Conservation (phyloP, 2,113 vertebrate genomes). For the Tichodroma muraria region DNA sequence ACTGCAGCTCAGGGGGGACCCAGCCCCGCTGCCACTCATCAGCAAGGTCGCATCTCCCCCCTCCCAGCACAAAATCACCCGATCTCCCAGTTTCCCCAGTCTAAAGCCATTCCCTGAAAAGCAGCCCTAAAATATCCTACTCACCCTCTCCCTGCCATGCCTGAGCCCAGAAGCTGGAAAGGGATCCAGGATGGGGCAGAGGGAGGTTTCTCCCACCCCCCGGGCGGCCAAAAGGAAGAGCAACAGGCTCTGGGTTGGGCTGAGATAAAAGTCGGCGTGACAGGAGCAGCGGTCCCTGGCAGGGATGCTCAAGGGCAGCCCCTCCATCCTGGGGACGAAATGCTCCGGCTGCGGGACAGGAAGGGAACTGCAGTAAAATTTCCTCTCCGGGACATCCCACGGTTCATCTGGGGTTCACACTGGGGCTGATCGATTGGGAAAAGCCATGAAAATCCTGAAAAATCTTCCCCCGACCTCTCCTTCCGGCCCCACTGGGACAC, state of each 20-base stretch:
- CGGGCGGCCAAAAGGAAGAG: neutral
- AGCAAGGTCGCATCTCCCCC: rapidly evolving
- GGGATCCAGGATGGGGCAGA: neutral
- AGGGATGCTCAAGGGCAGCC: neutral
- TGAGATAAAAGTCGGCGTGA: neutral
- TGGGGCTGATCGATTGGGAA: neutral
- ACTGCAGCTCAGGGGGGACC: neutral
- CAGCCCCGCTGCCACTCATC: neutral
- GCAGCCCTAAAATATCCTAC: neutral
- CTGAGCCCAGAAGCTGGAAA: neutral
- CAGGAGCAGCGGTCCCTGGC: neutral
- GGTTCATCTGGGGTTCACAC: rapidly evolving
- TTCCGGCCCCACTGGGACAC: rapidly evolving
- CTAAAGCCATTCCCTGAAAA: neutral
- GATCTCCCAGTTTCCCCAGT: neutral
- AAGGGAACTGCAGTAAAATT: neutral
- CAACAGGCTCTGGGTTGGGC: neutral
- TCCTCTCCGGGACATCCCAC: too few relatives aligned
- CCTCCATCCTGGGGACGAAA: neutral
- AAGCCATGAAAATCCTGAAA: neutral
- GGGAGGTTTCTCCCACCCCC: neutral
- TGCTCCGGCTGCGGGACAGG: neutral
- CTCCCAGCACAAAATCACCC: neutral
- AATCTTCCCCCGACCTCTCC: too few relatives aligned
- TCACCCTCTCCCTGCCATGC: neutral